Base-by-base conservation (phyloP, 92 coral and sea anemone genomes). In the Galaxea fascicularis region DNA sequence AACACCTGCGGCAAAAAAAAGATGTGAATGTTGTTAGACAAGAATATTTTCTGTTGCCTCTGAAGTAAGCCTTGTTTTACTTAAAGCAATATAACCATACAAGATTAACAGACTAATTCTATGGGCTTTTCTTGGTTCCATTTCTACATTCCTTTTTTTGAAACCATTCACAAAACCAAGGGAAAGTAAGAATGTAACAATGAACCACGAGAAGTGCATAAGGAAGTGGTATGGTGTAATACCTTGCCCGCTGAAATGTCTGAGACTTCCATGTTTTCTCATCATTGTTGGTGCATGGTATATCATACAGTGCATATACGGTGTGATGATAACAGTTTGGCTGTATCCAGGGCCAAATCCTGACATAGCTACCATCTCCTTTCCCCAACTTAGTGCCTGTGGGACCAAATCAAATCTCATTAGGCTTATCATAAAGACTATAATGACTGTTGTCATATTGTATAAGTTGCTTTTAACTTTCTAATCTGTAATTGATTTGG, bases 331-430 rank as follows among this genome's bases (percentile, higher is more conserved):
- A 4, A 72, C 65, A 8, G 85, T 87, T 13, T 87, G 90, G 9
- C 5, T 8, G 49, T 87, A 87, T 1, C 86, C 90, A 28, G 85
- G 80, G 11, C 90, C 86, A 69, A 30, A 70, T 1, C 75, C 81
- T 47, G 80, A 56, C 88, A 74, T 73, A 17, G 73, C 73, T 9
- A 73, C 73, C 86, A 83, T 83, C 9, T 73, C 71, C 44, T 83
- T 64, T 11, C 88, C 87, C 88, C 88, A 83, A 49, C 66, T 64
- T 74, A 83, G 27, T 73, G 81, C 88, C 88, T 74, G 62, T 17
- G 49, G 18, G 20, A 30, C 28, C 28, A 25, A 4, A 62, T 10
- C 67, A 60, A n/a, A n/a, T n/a, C n/a, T n/a, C n/a, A n/a, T n/a
- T n/a, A n/a, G n/a, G n/a, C n/a, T n/a, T n/a, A n/a, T n/a, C n/a